Percentiles rank a stretch among this genome's conserved stretches.
These are phyloP conservation scores for Entomobrya multifasciata DNA, from an alignment of 2,888 invertebrate genomes.

Conservation along the genomic window DNA sequence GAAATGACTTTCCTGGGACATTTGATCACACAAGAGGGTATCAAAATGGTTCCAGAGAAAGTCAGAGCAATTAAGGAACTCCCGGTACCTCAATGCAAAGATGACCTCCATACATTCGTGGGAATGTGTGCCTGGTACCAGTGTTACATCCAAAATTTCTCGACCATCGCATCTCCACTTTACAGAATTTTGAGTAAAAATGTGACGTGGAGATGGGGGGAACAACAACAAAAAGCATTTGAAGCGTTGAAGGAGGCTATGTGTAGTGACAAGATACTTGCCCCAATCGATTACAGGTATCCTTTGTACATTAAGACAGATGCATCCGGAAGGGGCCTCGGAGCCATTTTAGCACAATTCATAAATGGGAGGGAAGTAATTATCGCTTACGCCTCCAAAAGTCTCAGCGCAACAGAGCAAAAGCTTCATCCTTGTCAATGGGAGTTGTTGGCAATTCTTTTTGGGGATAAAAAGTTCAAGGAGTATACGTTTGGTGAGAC, in stretches of 20 bases:
- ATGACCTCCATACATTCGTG: constrained; percentile 76
- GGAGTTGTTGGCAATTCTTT: constrained; percentile 69
- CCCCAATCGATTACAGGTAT: constrained; percentile 56
- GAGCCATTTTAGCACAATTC: constrained; percentile 59
- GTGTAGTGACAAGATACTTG: constrained; percentile 35
- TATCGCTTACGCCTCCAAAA: constrained; percentile 61
- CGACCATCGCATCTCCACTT: constrained; percentile 75
- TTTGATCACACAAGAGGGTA: constrained; percentile 69
- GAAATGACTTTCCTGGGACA: constrained; percentile 75
- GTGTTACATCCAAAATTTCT: constrained; percentile 76
- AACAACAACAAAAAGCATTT: constrained; percentile 63
- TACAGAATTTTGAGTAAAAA: constrained; percentile 65
- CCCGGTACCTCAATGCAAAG: constrained; percentile 69
- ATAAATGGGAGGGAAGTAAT: constrained; percentile 50
- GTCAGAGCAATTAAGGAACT: constrained; percentile 72
- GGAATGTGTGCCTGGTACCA: constrained; percentile 79
- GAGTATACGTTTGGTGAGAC: constrained; percentile 62
- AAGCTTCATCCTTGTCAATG: constrained; percentile 58
- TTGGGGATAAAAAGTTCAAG: constrained; percentile 61
- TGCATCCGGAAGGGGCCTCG: constrained; percentile 66
- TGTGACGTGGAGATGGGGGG: constrained; percentile 53
- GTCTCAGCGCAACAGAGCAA: constrained; percentile 49
- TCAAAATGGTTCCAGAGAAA: constrained; percentile 75
- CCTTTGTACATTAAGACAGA: constrained; percentile 65
- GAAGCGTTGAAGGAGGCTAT: constrained; percentile 52